Base-by-base conservation (phyloP, 2,888 invertebrate genomes). In the Parapristionchus giblindavisi region DNA sequence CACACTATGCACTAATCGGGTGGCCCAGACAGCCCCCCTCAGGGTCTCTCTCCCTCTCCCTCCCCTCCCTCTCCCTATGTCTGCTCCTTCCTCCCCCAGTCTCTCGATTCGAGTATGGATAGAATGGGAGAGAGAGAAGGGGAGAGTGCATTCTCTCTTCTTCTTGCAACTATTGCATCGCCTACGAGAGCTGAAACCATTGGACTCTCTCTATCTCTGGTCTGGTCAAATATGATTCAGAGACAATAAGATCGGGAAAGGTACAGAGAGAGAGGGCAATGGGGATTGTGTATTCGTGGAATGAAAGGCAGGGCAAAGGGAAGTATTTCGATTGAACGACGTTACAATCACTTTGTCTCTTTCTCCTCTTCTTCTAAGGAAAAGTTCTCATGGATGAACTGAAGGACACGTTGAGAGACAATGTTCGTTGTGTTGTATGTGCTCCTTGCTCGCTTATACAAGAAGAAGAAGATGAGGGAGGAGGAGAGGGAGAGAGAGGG, bases 401-500 rank as follows among this genome's bases (percentile, higher is more conserved):
- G 14, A 48, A 14, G 11, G 14, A 11, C 21, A 48, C 48, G 11
- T 48, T 21, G 48, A 14, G 14, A 21, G 48, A 48, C 48, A 14
- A 11, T 48, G 14, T 48, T 48, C 48, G 21, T 48, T 14, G 14
- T n/a, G n/a, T n/a, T n/a, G n/a, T n/a, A n/a, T n/a, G n/a, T n/a
- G 63, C 68, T 51, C 68, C 52, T 68, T 36, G 52, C 68, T 68
- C 68, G 51, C 51, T 68, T 52, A 52, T 68, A 36, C 51, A 68
- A 68, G 52, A 24, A 34, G 36, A 34, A 34, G 29, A 6, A 65
- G 43, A 27, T 4, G 51, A 27, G n/a, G 51, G 65, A 17, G 43
- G 65, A 48, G 29, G 70, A 71, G 48, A 36, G 29, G 70, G 70
- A 32, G 54, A 38, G 8, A 40, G 68, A 68, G 14, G 68, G 48